Conservation (phyloP, 2,888 invertebrate species). For the Phalera bucephala region DNA sequence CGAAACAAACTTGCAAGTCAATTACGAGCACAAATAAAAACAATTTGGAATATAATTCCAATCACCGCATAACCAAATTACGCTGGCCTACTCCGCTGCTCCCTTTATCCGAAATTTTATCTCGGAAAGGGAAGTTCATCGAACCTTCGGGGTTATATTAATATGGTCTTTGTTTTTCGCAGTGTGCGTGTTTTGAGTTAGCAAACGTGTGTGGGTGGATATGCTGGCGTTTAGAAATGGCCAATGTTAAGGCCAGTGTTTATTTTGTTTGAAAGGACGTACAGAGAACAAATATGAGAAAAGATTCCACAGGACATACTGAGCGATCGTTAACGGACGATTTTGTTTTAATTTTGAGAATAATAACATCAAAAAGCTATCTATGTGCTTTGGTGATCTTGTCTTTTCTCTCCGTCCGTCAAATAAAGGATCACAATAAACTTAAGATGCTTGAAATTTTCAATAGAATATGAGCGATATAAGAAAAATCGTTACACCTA, state of each 20-base stretch:
- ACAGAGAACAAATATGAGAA: no score
- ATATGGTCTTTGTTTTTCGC: slow-evolving; percentile 6
- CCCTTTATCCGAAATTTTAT: background rate
- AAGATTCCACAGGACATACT: no score
- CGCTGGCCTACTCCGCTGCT: slow-evolving; percentile 5
- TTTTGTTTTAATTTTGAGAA: no score
- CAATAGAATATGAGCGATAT: no score
- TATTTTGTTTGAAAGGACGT: no score
- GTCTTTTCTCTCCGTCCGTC: no score
- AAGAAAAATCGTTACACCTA: no score
- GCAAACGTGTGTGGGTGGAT: slow-evolving; percentile 11
- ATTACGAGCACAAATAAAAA: slow-evolving; percentile 11
- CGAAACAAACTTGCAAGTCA: slow-evolving; percentile 18
- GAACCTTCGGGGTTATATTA: slow-evolving; percentile 12
- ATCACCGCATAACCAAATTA: slow-evolving; percentile 12
- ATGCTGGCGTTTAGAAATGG: slow-evolving; percentile 3
- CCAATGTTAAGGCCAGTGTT: slow-evolving; percentile 21
- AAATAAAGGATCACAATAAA: no score
- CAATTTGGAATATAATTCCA: slow-evolving; percentile 23
- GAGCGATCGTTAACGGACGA: no score
- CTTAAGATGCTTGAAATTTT: no score
- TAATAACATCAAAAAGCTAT: no score
- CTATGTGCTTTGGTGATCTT: no score
- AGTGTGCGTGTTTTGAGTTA: slow-evolving; percentile 10
- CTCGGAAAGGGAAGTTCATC: slow-evolving; percentile 7